These are phyloP conservation scores for Hippasteria phrygiana DNA, from an alignment of 53 echinoderm and acorn worm genomes.

Conservation along the genomic window DNA sequence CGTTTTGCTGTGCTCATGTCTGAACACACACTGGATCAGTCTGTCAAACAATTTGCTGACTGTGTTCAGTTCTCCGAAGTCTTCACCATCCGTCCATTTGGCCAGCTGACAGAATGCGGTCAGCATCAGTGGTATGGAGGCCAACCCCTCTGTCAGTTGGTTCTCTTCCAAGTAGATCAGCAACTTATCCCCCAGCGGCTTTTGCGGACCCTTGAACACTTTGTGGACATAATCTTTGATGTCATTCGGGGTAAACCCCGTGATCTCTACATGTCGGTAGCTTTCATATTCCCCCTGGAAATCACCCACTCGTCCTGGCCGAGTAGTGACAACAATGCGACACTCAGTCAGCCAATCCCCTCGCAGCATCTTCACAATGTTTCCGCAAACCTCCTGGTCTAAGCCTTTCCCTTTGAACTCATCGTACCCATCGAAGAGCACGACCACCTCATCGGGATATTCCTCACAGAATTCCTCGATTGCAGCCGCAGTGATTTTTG, in stretches of 20 bases:
- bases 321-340: slow-evolving; percentile 63
- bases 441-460: slow-evolving; percentile 61
- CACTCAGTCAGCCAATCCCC: slow-evolving; percentile 57
- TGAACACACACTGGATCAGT: slow-evolving; percentile 64
- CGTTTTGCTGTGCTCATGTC: slow-evolving; percentile 54
- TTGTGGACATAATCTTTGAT: slow-evolving; percentile 70
- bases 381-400: slow-evolving; percentile 65
- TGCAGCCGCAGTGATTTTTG: slow-evolving; percentile 34
- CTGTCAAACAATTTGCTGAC: slow-evolving; percentile 67
- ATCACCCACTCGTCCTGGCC: slow-evolving; percentile 70
- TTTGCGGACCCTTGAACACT: slow-evolving; percentile 37
- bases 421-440: slow-evolving; percentile 75
- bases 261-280: slow-evolving; percentile 73
- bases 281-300: slow-evolving; percentile 63
- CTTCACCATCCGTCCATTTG: slow-evolving; percentile 71
- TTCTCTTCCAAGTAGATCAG: slow-evolving; percentile 75
- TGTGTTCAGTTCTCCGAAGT: slow-evolving; percentile 74
- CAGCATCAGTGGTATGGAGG: slow-evolving; percentile 73
- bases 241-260: slow-evolving; percentile 66
- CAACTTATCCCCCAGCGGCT: slow-evolving; percentile 61
- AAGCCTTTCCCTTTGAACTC: slow-evolving; percentile 79
- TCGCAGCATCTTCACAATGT: slow-evolving; percentile 69
- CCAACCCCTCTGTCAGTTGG: slow-evolving; percentile 67
- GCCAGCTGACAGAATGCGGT: slow-evolving; percentile 75
- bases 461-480: slow-evolving; percentile 63